Conservation (phyloP, 2,888 invertebrate genomes). For the Luperina testacea region DNA sequence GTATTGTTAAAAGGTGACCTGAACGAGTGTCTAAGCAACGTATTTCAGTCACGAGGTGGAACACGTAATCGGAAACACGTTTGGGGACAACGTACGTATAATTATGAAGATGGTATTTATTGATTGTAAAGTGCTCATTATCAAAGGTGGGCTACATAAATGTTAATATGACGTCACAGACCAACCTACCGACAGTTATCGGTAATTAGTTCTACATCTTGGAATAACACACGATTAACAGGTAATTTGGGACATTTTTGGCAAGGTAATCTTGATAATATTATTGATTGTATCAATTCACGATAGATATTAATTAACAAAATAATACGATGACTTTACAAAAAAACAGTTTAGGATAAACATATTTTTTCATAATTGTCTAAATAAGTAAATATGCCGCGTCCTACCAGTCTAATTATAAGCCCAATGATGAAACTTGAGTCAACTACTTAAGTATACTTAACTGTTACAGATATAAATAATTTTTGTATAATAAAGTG, state of each 20-base stretch:
- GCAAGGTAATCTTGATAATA: constrained; percentile 16
- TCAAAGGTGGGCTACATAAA: constrained; percentile 18
- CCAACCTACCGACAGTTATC: constrained; percentile 50
- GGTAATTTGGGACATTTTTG: constrained; percentile 36
- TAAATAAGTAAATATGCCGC: neutral
- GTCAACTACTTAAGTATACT: no score
- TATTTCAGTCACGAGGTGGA: constrained; percentile 25
- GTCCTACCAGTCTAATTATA: neutral
- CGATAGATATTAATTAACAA: constrained; percentile 30
- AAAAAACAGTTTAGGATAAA: constrained; percentile 14
- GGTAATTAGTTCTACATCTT: constrained; percentile 29
- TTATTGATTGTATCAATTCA: constrained; percentile 17
- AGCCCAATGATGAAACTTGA: constrained; percentile 4
- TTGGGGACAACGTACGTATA: constrained; percentile 51
- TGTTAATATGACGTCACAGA: constrained; percentile 60
- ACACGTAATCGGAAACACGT: constrained; percentile 32
- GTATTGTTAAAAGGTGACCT: constrained; percentile 52
- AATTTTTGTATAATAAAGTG: neutral
- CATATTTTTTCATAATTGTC: neutral
- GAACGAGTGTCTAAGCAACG: constrained; percentile 18
- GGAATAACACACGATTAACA: constrained; percentile 44
- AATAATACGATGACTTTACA: constrained; percentile 29
- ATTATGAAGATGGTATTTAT: constrained; percentile 26
- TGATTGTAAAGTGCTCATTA: constrained; percentile 38
- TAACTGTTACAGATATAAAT: neutral